Conservation (phyloP, 1,140 invertebrate genomes). For the Cryptotermes secundus region DNA sequence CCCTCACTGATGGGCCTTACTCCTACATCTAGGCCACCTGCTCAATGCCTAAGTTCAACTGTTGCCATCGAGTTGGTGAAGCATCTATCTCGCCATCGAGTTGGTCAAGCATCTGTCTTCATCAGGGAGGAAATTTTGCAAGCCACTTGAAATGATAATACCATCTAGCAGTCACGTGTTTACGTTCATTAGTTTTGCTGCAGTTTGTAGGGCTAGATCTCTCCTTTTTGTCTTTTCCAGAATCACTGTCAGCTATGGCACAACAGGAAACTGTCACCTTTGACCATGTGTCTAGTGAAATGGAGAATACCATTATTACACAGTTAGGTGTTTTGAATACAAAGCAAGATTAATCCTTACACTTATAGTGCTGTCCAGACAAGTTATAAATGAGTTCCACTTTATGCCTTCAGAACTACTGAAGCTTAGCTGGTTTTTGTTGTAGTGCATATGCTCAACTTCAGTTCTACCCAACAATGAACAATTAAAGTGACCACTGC, state of each 20-base stretch:
- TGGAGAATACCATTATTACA: not conserved
- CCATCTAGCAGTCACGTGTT: not conserved
- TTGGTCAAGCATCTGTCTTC: not conserved
- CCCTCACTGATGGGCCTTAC: slow-evolving; percentile 90
- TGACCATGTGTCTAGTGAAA: not conserved
- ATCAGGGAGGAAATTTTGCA: not conserved
- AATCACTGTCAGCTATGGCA: not conserved
- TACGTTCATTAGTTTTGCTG: not conserved
- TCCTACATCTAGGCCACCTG: slow-evolving; percentile 62
- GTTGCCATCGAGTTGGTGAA: not conserved
- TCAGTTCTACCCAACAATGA: not conserved
- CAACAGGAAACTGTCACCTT: not conserved
- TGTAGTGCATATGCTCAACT: not conserved
- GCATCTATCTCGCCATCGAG: not conserved
- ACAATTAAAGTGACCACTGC: not conserved
- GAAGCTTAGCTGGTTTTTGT: not conserved
- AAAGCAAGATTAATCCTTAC: not conserved
- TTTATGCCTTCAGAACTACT: not conserved
- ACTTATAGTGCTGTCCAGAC: not conserved
- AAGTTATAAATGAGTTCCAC: not conserved
- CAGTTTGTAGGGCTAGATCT: not conserved
- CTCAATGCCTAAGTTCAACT: not conserved
- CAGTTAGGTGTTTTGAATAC: not conserved
- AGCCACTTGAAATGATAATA: not conserved
- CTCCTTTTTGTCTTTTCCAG: not conserved